phyloP scores from a whole-genome alignment of 2,888 invertebrate genomes.

The Imbricaverruca yamaguchii region DNA sequence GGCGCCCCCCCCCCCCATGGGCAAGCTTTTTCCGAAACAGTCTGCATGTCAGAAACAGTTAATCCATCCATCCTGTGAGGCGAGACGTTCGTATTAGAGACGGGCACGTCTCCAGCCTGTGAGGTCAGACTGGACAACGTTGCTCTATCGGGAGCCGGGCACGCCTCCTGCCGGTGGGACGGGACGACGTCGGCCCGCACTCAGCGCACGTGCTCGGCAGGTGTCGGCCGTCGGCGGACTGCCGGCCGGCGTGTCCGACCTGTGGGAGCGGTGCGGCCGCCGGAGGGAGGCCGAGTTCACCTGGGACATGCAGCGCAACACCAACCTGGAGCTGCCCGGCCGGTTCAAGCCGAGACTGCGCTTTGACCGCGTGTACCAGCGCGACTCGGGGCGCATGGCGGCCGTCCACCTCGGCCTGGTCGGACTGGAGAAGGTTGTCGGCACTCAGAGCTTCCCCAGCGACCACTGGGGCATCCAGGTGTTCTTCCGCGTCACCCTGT shows the following conservation, averaged over 20 bases:
- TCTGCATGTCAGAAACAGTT: too few species aligned
- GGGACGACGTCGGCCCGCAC: too few species aligned
- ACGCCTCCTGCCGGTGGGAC: too few species aligned
- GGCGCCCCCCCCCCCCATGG: too few species aligned
- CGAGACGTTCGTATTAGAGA: too few species aligned
- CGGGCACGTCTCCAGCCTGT: too few species aligned
- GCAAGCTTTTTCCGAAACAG: too few species aligned
- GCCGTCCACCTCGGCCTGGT: conserved; percentile 48
- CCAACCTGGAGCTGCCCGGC: conserved; percentile 43
- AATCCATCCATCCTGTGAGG: too few species aligned
- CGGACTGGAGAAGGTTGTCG: conserved; percentile 46
- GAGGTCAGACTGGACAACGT: too few species aligned
- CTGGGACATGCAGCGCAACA: conserved; percentile 52
- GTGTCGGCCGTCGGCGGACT: conserved; percentile 39
- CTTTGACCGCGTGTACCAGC: conserved; percentile 50
- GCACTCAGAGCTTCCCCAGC: conserved; percentile 48
- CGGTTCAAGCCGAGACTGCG: conserved; percentile 44
- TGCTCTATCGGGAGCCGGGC: too few species aligned
- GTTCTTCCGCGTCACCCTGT: conserved; percentile 33
- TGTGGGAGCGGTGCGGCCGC: conserved; percentile 51
- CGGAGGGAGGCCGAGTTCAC: conserved; percentile 48
- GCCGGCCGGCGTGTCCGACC: conserved; percentile 44
- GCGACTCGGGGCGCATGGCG: conserved; percentile 33
- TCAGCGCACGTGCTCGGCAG: neutral
- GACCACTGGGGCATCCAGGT: conserved; percentile 51